Percentiles rank a stretch among this genome's conserved stretches.
These are phyloP conservation scores for Neolamprologus ventralis DNA, from an alignment of 2,113 vertebrate genomes.

Conservation along the genomic window DNA sequence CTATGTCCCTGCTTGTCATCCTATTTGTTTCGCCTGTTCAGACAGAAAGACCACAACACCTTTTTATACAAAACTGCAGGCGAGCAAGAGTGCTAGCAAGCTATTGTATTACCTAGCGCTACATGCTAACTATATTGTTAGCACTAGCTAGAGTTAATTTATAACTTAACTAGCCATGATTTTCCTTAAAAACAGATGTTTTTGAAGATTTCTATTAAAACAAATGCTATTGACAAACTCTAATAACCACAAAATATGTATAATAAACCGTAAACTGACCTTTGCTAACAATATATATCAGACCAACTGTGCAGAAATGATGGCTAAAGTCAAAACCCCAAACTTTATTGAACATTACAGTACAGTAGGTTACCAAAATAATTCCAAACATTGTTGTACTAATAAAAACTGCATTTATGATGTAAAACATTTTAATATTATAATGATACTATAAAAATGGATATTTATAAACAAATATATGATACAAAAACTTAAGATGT, in stretches of 20 bases:
- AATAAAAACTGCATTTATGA: background rate
- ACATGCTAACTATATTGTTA: background rate
- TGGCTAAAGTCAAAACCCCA: background rate
- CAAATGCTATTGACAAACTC: background rate
- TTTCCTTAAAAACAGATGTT: background rate
- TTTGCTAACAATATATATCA: background rate
- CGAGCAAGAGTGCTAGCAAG: background rate
- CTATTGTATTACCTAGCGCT: background rate
- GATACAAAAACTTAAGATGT: background rate
- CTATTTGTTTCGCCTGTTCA: background rate
- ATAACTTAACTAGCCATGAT: background rate
- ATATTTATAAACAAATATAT: background rate
- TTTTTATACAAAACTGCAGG: background rate
- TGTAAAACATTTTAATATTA: background rate
- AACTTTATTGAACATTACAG: conserved; percentile 23
- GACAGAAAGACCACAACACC: background rate
- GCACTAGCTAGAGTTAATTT: background rate
- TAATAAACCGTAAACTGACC: background rate
- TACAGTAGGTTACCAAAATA: background rate
- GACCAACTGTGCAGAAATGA: fast-evolving
- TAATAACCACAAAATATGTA: background rate
- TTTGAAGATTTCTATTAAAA: background rate
- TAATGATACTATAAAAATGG: background rate
- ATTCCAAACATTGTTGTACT: background rate
- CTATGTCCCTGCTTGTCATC: conserved; percentile 46